A percentile compares a stretch with the other conserved stretches of the same genome.
Conservation (phyloP, 2,113 vertebrate species). For the Amblyornis subalaris region DNA sequence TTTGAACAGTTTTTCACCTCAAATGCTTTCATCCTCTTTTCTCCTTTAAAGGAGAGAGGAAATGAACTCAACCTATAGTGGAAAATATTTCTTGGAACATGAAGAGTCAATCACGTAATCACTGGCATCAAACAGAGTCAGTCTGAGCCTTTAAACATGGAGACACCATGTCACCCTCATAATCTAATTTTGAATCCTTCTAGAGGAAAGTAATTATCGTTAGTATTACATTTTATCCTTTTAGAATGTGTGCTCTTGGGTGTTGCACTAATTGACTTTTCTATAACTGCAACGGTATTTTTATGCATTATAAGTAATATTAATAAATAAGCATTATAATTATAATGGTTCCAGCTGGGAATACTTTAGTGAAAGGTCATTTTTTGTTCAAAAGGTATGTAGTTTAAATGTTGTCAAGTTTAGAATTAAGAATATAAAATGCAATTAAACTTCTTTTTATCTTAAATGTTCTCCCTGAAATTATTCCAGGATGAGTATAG, state of each 20-base stretch:
- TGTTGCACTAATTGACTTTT: conserved; percentile 19
- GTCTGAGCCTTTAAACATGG: neutral
- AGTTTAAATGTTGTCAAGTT: neutral
- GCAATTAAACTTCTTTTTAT: neutral
- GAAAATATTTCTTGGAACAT: neutral
- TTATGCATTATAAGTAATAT: neutral
- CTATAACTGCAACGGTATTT: neutral
- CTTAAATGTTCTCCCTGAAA: neutral
- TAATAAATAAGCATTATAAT: conserved; percentile 28
- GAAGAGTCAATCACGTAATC: neutral
- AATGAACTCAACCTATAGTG: neutral
- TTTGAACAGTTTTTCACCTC: neutral
- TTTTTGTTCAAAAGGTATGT: neutral
- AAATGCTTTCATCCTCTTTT: neutral
- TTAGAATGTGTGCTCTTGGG: neutral
- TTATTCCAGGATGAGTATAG: neutral
- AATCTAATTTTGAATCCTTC: neutral
- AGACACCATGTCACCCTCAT: neutral
- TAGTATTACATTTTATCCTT: conserved; percentile 10
- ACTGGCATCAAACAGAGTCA: neutral
- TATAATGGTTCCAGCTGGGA: neutral
- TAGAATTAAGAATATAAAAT: neutral
- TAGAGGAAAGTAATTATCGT: neutral
- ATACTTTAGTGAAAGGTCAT: neutral
- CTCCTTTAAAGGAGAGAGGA: neutral